Conservation (phyloP, 2,888 invertebrate species). For the Himalopsyche tibetana region DNA sequence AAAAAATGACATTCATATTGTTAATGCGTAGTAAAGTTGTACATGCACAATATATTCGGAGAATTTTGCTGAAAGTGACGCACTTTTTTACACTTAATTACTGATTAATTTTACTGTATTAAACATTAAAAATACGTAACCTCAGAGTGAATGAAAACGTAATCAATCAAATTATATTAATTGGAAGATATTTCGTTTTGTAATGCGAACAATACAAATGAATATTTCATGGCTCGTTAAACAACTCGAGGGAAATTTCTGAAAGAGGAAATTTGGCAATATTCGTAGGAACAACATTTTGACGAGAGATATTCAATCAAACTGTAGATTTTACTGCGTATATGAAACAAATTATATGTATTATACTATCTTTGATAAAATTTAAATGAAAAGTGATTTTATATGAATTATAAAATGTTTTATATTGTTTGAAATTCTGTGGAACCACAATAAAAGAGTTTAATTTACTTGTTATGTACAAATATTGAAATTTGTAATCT, state of each 20-base stretch:
- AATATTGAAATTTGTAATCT: too few relatives aligned
- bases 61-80: too few relatives aligned
- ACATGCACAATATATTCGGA: too few relatives aligned
- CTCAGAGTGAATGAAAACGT: not conserved
- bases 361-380: too few relatives aligned
- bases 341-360: too few relatives aligned
- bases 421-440: too few relatives aligned
- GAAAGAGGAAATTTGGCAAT: slow-evolving; percentile 23
- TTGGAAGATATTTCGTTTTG: not conserved
- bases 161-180: slow-evolving; percentile 20
- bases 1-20: too few relatives aligned
- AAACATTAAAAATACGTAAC: not conserved
- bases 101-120: not conserved
- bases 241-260: not conserved
- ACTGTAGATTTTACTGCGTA: not conserved
- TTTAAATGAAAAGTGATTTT: too few relatives aligned
- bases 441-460: too few relatives aligned
- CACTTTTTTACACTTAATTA: not conserved
- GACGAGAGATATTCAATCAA: not conserved
- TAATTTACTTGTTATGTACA: too few relatives aligned
- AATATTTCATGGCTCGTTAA: slow-evolving; percentile 13
- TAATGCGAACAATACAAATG: not conserved
- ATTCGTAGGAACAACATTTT: not conserved
- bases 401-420: too few relatives aligned
- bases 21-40: too few relatives aligned